A percentile compares a stretch with the other conserved stretches of the same genome.
Conservation (phyloP, 23 tunicate genomes). For the Ciona savignyi region DNA sequence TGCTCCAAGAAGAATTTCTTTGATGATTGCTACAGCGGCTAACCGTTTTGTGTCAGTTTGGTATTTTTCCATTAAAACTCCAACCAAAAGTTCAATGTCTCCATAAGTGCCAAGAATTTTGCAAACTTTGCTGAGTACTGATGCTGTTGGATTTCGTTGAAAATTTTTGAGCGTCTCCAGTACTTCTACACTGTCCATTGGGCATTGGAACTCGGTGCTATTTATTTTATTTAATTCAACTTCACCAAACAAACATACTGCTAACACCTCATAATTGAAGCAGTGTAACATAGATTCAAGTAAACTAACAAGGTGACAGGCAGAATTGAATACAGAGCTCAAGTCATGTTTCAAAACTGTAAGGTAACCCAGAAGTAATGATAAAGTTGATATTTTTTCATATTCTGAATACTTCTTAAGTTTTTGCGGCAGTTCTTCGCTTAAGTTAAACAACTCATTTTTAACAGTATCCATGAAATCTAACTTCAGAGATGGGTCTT, state of each 20-base stretch:
- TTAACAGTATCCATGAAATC: background rate
- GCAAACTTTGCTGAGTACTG: conserved; percentile 19
- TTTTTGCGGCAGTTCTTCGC: background rate
- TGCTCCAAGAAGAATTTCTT: conserved; percentile 51
- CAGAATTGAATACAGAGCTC: background rate
- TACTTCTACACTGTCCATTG: background rate
- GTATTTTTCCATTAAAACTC: conserved; percentile 33
- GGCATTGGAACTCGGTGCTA: background rate
- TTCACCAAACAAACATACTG: background rate
- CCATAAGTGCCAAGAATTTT: conserved; percentile 56
- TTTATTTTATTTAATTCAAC: background rate
- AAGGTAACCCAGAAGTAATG: background rate
- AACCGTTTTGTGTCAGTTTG: conserved; percentile 28
- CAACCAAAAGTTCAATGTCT: conserved; percentile 32
- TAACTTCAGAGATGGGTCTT: background rate
- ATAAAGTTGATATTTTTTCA: background rate
- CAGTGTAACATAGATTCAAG: background rate
- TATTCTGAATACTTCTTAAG: background rate
- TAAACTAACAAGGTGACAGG: background rate
- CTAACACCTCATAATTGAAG: background rate
- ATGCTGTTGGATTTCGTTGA: background rate
- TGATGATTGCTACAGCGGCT: conserved; percentile 33
- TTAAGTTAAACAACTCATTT: background rate
- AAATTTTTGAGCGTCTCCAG: background rate
- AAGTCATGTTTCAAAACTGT: background rate